Conservation (phyloP, 2,888 invertebrate species). For the Catocala sponsa region DNA sequence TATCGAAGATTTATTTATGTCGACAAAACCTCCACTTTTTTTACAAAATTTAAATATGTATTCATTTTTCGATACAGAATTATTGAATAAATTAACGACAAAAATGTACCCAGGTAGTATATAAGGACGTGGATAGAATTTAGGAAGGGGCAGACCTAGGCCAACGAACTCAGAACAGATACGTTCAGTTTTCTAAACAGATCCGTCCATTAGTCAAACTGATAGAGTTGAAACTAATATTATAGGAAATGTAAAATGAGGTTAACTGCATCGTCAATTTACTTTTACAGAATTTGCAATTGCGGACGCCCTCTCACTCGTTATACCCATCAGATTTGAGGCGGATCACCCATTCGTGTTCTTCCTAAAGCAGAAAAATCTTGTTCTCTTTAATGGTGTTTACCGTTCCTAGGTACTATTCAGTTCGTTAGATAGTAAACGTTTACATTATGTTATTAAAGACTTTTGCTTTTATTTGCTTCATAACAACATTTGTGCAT, state of each 20-base stretch:
- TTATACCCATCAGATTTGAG: neutral
- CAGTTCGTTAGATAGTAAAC: neutral
- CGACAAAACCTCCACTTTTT: neutral
- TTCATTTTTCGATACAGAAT: too few species aligned
- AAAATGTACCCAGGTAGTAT: neutral
- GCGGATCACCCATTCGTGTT: slow-evolving; percentile 58
- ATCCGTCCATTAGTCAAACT: too few species aligned
- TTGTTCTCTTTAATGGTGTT: slow-evolving; percentile 57
- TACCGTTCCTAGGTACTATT: slow-evolving; percentile 53
- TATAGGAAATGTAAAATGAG: too few species aligned
- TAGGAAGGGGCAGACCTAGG: too few species aligned
- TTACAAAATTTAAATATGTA: neutral
- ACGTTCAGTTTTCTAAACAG: too few species aligned
- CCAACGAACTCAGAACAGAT: too few species aligned
- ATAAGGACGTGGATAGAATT: too few species aligned
- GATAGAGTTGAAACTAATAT: too few species aligned
- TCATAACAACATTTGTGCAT: too few species aligned
- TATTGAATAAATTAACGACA: neutral
- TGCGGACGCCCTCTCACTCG: neutral
- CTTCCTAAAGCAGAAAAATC: slow-evolving; percentile 47
- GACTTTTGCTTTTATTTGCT: too few species aligned
- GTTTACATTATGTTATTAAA: neutral
- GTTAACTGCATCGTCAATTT: neutral
- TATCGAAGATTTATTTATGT: too few species aligned
- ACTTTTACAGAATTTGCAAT: slow-evolving; percentile 4